Evolutionary conservation across 2,888 invertebrate genomes (phyloP), one percentile per base, ranked within the genome.

Genomic region (Anthophora plumipes): DNA sequence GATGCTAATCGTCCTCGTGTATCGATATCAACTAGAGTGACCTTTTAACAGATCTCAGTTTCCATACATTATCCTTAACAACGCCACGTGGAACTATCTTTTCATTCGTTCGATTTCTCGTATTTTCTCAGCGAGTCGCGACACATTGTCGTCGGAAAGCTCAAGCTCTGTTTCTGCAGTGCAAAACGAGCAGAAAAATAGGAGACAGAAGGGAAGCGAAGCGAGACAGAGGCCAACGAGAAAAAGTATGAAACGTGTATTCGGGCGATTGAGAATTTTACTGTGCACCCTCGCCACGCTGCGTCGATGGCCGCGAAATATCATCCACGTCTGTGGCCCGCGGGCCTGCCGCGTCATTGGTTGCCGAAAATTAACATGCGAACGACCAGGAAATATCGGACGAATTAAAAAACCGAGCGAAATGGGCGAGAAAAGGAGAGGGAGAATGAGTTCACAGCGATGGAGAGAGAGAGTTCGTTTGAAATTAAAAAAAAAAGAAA

Each of bases 341-440:
- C 77, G 90, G 92, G 88, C 85, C 83, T 87, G 84, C 85, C 86
- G 89, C 89, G 89, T 90, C 90, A 90, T 90, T 89, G 89, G 88
- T 89, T 90, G 91, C 88, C 88, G 90, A 91, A 92, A 92, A 92
- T 92, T 92, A 92, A 92, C 91, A 92, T 92, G 90, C 91, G 90
- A 90, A 87, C 91, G 89, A 90, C 91, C 90, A 89, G 89, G 89
- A 91, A 90, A 92, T 92, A 91, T 90, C 85, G 87, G 64, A 67
- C 85, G 89, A 91, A 90, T 90, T 91, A 90, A 91, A 91, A 90
- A 91, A 86, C 77, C 78, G 78, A 77, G 69, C 79, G 84, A 82
- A 84, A 89, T 83, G 84, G 73, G 68, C 71, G 83, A 77, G 75
- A 81, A 84, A 76, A 61, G 71, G 59, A 41, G 48, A 57, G 31